Base-by-base conservation (phyloP, 2,888 invertebrate genomes). In the Oeneis ivallda region DNA sequence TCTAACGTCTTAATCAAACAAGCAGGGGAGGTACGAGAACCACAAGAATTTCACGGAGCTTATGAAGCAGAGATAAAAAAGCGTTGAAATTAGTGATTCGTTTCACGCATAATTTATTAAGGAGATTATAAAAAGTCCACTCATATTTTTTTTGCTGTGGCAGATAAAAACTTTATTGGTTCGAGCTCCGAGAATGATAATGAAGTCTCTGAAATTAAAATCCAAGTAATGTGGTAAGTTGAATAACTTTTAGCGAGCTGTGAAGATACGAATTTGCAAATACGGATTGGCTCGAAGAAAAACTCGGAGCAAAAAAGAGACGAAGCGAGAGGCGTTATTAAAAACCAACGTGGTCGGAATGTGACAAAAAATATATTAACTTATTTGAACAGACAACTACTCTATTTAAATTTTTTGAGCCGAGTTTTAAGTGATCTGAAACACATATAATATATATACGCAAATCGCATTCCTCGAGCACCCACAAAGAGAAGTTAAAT, bases 1-100 rank as follows among this genome's bases (percentile, higher is more conserved):
- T 39, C 50, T 64, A 52, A 70, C 65, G 64, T 70, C 70, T 70
- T 66, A 68, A 70, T 70, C 70, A 68, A 66, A 68, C 68, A 61
- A 62, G 65, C 26, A 50, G 10, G 17, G 17, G 11, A 43, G 17
- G 47, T 65, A 65, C 62, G 59, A 57, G 53, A 68, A 64, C 63
- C 65, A 49, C 67, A 65, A 53, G 64, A 70, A 70, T 66, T 70
- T 70, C 53, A 70, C 65, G 68, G 65, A 17, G 68, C 53, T 68
- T 59, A 68, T 66, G 65, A 68, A 65, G 53, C 58, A 52, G 56
- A 56, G 62, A 65, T 67, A 69, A 69, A 66, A 67, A 67, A 58
- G 54, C 70, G 64, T 68, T 64, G 62, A 68, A 65, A 65, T 68
- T 68, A 68, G 61, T 69, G 60, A 69, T 68, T 62, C 65, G 65